Evolutionary conservation across 2,888 invertebrate species (phyloP), one percentile per base, ranked within the genome.

Genomic region (Saturnia japonica): DNA sequence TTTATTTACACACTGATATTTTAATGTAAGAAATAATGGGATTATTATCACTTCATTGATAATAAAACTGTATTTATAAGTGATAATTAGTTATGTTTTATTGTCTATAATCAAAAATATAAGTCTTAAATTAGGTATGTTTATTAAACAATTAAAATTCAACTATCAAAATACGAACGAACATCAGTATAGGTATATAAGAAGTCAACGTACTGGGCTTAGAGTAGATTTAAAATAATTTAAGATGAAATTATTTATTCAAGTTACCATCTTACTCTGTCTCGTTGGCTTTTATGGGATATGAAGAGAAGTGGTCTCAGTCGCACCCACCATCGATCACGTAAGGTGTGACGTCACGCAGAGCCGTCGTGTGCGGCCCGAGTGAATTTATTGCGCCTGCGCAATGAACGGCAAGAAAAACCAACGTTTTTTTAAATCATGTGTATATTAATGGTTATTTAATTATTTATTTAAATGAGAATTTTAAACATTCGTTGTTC

Each of bases 331-430:
- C 89, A 93, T 94, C 93, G 91, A 94, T 94, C 94, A 94, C 88
- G 81, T 82, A 84, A 89, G 89, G 92, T 93, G 94, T 94, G 93
- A 93, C 94, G 93, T 94, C 93, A 93, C 91, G 91, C 93, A 87
- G 92, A 86, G 93, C 89, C 94, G 87, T 93, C 94, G 94, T 94
- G 93, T 94, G 94, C 91, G 93, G 93, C 93, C 93, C 77, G 84
- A 77, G 85, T 87, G 85, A 88, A 94, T 94, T 94, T 94, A 94
- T 94, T 89, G 93, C 93, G 90, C 87, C 88, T 90, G 91, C 91
- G 89, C 91, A 91, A 84, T 85, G 81, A 86, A 85, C 83, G 82
- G 85, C 86, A 80, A 86, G 88, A 88, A 89, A 87, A 89, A 83
- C 68, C 70, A 72, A 72, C 64, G 76, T 71, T 75, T 78, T 78